Percentiles rank a stretch among this genome's conserved stretches.
phyloP scores from a whole-genome alignment of 2,113 vertebrate genomes.

The Butastur rufipennis region DNA sequence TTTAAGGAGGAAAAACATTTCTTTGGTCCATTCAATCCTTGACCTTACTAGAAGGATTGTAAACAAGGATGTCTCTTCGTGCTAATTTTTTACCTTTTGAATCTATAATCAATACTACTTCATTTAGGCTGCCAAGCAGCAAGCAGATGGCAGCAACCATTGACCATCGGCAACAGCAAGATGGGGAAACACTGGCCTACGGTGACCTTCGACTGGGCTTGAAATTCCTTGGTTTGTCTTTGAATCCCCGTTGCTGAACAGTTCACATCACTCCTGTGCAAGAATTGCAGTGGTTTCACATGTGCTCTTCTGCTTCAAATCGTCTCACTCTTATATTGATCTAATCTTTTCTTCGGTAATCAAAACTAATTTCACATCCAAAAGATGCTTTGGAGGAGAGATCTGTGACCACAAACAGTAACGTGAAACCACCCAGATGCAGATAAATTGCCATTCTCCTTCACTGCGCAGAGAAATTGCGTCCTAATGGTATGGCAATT shows the following conservation, averaged over 20 bases:
- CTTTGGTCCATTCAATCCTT: not conserved
- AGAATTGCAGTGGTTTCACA: not conserved
- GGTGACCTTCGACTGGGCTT: not conserved
- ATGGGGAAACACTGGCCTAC: not conserved
- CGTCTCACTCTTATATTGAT: not conserved
- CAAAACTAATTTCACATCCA: not conserved
- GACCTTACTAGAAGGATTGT: not conserved
- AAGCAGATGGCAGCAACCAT: not conserved
- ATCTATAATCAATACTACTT: not conserved
- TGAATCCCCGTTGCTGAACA: not conserved
- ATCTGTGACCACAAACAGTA: not conserved
- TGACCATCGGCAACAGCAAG: not conserved
- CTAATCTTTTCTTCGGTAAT: not conserved
- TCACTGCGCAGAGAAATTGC: not conserved
- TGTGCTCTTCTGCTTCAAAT: not conserved
- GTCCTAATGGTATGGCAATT: conserved; percentile 23
- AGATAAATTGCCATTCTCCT: conserved; percentile 21
- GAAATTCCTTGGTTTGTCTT: not conserved
- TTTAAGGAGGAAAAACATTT: not conserved
- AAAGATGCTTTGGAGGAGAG: not conserved
- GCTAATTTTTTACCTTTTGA: not conserved
- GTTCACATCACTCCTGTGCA: not conserved
- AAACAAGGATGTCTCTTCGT: not conserved
- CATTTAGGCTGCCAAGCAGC: not conserved
- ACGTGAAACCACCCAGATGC: not conserved